Evolutionary conservation across 2,113 vertebrate genomes (phyloP).

Genomic region (Puffinus mauretanicus): DNA sequence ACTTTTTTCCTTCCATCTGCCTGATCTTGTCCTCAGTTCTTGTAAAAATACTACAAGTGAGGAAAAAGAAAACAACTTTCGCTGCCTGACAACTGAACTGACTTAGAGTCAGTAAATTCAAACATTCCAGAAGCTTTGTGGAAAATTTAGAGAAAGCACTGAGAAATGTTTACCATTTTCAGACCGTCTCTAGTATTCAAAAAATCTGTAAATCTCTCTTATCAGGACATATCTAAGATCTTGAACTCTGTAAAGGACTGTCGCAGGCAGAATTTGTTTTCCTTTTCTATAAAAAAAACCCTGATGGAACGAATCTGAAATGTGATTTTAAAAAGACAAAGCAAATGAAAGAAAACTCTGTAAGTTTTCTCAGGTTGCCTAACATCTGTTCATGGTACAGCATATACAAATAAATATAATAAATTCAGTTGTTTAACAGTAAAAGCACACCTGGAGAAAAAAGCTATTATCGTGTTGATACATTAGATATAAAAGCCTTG

Average conservation of each 20-base stretch:
- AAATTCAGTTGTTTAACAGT: neutral
- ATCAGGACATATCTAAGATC: neutral
- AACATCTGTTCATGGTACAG: neutral
- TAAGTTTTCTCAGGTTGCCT: neutral
- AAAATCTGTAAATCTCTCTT: neutral
- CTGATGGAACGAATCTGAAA: neutral
- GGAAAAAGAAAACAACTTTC: slow-evolving; percentile 16
- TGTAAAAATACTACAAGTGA: neutral
- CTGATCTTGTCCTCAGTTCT: neutral
- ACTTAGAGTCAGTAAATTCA: neutral
- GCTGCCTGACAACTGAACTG: neutral
- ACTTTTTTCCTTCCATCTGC: neutral
- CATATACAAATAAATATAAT: neutral
- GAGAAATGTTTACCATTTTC: neutral
- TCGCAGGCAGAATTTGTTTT: neutral
- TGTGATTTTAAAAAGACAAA: neutral
- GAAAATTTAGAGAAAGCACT: neutral
- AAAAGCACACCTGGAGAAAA: neutral
- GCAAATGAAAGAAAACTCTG: neutral
- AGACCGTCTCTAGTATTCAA: neutral
- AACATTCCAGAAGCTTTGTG: neutral
- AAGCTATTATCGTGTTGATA: neutral
- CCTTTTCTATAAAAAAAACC: neutral
- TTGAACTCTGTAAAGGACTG: neutral
- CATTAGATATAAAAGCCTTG: neutral